These are phyloP conservation scores for Chydorus sphaericus DNA, from an alignment of 2,888 invertebrate genomes.

Conservation along the genomic window DNA sequence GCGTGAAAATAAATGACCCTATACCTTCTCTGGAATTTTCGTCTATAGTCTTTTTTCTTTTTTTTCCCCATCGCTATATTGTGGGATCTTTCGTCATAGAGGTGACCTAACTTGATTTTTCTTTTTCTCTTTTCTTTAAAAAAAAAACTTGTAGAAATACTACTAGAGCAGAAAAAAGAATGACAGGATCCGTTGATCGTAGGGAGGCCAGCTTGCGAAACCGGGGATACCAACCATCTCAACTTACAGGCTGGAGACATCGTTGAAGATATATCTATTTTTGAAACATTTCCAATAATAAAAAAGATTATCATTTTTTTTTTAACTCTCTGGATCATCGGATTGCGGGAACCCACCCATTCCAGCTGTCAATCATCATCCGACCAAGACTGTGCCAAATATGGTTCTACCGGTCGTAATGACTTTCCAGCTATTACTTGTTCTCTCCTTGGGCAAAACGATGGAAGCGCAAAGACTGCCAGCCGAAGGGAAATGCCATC, in stretches of 20 bases:
- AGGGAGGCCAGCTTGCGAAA: conserved; percentile 49
- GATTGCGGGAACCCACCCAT: conserved; percentile 53
- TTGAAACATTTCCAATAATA: conserved; percentile 7
- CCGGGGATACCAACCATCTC: conserved; percentile 57
- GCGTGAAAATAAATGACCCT: too few species aligned
- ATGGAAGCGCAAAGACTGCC: not conserved
- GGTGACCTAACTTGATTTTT: too few species aligned
- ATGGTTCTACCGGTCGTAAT: conserved; percentile 11
- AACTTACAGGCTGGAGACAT: conserved; percentile 76
- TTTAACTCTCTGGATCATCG: conserved; percentile 68
- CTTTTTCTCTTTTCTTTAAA: too few species aligned
- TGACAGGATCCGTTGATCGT: too few species aligned
- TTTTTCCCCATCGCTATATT: too few species aligned
- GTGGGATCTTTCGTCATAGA: too few species aligned
- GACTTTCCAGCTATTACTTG: not conserved
- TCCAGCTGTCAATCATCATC: not conserved
- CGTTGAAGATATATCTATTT: conserved; percentile 53
- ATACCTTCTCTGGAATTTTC: too few species aligned
- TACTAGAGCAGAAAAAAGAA: too few species aligned
- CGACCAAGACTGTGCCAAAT: conserved; percentile 22
- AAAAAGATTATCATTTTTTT: not conserved
- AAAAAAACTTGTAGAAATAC: too few species aligned
- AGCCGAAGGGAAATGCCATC: conserved; percentile 22
- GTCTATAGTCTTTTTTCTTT: too few species aligned
- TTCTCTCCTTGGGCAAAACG: not conserved